A percentile compares a stretch with the other conserved stretches of the same genome.
Conservation (phyloP, 1,140 invertebrate genomes). For the Scaptomyza hsui region DNA sequence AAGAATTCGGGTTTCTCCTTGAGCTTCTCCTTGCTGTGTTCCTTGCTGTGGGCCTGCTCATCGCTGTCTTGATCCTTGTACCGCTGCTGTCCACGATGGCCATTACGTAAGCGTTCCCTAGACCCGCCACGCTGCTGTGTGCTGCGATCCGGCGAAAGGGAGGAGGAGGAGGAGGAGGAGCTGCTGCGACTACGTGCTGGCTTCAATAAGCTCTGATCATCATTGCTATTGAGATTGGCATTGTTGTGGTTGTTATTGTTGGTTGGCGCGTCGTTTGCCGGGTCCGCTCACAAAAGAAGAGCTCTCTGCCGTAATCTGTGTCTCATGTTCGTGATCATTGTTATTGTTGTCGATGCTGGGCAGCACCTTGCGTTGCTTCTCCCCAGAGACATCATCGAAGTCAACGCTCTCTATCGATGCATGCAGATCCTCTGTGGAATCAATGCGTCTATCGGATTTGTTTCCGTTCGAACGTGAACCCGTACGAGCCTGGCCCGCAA, state of each 20-base stretch:
- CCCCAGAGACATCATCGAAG: constrained; percentile 78
- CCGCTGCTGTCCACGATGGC: constrained; percentile 73
- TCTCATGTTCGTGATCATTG: constrained; percentile 86
- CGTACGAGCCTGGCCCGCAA: constrained; percentile 47
- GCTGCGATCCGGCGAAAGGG: constrained; percentile 44
- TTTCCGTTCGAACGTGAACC: constrained; percentile 9
- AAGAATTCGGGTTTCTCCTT: constrained; percentile 63
- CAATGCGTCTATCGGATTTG: constrained; percentile 76
- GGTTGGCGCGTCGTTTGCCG: constrained; percentile 69
- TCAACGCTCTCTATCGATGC: constrained; percentile 72
- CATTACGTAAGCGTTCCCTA: constrained; percentile 60
- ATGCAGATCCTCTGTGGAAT: constrained; percentile 74
- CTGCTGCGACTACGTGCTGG: constrained; percentile 40
- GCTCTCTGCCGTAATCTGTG: constrained; percentile 90
- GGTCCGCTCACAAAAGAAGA: constrained; percentile 88
- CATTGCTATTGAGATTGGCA: constrained; percentile 33
- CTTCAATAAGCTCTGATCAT: constrained; percentile 52
- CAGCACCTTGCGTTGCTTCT: constrained; percentile 75
- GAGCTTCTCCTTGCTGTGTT: constrained; percentile 41
- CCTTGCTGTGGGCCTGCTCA: constrained; percentile 56
- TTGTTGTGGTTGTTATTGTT: constrained; percentile 24
- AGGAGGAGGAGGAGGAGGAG: constrained; percentile 31
- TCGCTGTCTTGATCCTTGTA: constrained; percentile 63
- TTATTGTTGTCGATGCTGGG: constrained; percentile 74
- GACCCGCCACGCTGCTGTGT: constrained; percentile 36